These are phyloP conservation scores for Sardinella longiceps DNA, from an alignment of 2,797 vertebrate species.

Conservation along the genomic window DNA sequence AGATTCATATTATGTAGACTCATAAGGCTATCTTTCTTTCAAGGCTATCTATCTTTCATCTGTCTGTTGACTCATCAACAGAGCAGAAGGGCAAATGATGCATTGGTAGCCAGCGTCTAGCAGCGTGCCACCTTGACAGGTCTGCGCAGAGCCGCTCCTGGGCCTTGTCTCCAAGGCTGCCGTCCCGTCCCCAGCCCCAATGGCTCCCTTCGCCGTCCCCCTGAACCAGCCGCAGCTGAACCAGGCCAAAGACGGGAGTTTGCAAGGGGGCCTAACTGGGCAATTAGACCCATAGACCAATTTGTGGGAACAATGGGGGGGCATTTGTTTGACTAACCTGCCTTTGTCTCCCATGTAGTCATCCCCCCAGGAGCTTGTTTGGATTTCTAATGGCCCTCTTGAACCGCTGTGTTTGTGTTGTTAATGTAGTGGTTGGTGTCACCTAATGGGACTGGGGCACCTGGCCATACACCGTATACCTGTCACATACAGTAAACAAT, in stretches of 20 bases:
- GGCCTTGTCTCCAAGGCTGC: constrained; percentile 41
- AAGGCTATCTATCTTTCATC: no score
- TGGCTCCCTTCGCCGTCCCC: constrained; percentile 63
- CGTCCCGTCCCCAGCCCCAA: constrained; percentile 51
- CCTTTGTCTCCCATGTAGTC: constrained; percentile 59
- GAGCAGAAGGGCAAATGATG: background rate
- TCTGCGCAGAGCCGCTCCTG: constrained; percentile 28
- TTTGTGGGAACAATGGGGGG: constrained; percentile 77
- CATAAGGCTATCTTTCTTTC: background rate
- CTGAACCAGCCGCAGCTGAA: constrained; percentile 61
- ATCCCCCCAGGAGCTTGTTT: constrained; percentile 72
- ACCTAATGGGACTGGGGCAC: constrained; percentile 59
- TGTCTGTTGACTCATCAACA: background rate
- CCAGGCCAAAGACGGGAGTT: constrained; percentile 67
- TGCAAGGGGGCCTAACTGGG: constrained; percentile 73
- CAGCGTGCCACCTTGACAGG: background rate
- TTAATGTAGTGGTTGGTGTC: constrained; percentile 65
- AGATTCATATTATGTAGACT: background rate
- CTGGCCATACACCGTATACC: constrained; percentile 57
- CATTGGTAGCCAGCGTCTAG: background rate
- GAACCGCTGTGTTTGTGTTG: constrained; percentile 71
- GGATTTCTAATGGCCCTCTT: constrained; percentile 72
- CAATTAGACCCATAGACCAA: constrained; percentile 78
- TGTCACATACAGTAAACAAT: background rate
- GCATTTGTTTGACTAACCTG: constrained; percentile 70